A percentile compares a stretch with the other conserved stretches of the same genome.
Evolutionary conservation across 2,797 vertebrate genomes (phyloP).

Genomic region (Sebastiscus tertius): DNA sequence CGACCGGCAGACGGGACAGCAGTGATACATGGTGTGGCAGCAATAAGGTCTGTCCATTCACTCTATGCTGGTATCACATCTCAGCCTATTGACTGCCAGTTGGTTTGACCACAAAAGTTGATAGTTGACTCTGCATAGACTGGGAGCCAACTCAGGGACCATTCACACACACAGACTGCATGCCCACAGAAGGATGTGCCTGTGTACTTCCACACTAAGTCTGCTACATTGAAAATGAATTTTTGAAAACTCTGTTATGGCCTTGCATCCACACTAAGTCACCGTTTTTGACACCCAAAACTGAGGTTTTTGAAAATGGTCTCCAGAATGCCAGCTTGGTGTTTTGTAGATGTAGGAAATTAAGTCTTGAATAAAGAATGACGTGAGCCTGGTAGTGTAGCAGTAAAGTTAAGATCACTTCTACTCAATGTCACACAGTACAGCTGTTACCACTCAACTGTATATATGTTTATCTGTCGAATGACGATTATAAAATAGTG

Average conservation of each 20-base stretch:
- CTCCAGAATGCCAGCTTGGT: not conserved
- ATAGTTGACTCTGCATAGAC: not conserved
- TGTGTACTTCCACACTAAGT: not conserved
- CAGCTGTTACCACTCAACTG: not conserved
- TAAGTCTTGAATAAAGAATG: accelerated
- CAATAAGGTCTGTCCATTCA: not conserved
- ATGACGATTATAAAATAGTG: not conserved
- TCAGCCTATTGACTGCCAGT: not conserved
- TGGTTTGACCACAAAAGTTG: not conserved
- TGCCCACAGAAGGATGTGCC: not conserved
- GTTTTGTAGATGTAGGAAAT: not conserved
- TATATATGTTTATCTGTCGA: not conserved
- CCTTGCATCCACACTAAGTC: not conserved
- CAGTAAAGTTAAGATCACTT: not conserved
- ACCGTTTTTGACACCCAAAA: not conserved
- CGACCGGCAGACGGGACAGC: constrained; percentile 19
- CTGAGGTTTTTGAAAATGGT: not conserved
- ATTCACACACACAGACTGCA: not conserved
- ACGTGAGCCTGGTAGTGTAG: not conserved
- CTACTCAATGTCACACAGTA: no score
- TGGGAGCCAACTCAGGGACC: no score
- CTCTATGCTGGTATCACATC: not conserved
- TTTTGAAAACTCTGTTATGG: not conserved
- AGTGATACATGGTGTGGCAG: constrained; percentile 20
- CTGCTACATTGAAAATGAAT: not conserved